Base-by-base conservation (phyloP, 1,140 invertebrate species). In the Pseudomyrmex gracilis region DNA sequence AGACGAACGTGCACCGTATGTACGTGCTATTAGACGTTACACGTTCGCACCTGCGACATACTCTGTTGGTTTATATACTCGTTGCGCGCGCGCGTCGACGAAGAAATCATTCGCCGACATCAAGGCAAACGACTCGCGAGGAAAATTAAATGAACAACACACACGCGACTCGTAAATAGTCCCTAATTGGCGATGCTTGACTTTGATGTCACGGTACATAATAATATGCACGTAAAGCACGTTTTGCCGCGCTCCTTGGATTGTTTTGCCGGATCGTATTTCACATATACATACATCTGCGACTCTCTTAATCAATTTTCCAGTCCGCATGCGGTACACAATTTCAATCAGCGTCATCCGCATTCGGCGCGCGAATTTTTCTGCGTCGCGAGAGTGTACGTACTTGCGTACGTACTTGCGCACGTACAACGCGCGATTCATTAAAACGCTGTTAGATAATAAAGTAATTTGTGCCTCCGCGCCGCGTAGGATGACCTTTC, bases 101-200 rank as follows among this genome's bases (percentile, higher is more conserved):
- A 86, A 84, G 82, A 80, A 85, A 84, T 84, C 53, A 66, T 61
- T 5, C 34, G 34, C 34, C 84, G 58, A 76, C 85, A 87, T 80
- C 86, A 87, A 86, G 86, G 86, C 86, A 71, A 87, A 84, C 84
- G 55, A 82, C 86, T 87, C 43, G 34, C 73, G 82, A 86, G 85
- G 80, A 86, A 86, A 87, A 87, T 86, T 86, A 86, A 76, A 83
- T 49, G 55, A 66, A 64, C 66, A 71, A 82, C 73, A 82, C 70
- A 67, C 66, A 82, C 70, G 70, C 85, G 73, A 45, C 60, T 60
- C 10, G 58, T 20, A 34, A 34, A 49, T 70, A 60, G 43, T 71
- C 77, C 68, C 73, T 85, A 82, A 85, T 85, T 60, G 80, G 45
- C 68, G 24, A 61, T 49, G 74, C 83, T 82, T 70, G 83, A 84